These are phyloP conservation scores for Drosophila vallismaia DNA, from an alignment of 2,888 invertebrate species.

Conservation along the genomic window DNA sequence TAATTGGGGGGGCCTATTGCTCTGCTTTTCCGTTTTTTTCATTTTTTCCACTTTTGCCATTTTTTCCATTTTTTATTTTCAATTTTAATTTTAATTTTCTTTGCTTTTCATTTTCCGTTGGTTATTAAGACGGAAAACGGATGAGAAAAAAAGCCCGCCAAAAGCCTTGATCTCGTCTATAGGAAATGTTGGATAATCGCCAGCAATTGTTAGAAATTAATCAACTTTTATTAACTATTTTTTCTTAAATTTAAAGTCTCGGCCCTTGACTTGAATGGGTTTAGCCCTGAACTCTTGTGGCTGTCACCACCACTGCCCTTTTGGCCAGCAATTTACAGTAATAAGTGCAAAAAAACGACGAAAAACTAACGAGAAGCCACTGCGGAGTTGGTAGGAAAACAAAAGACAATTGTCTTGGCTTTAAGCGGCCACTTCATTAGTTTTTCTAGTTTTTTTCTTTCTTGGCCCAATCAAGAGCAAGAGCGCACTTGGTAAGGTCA, in stretches of 20 bases:
- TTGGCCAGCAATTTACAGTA: slow-evolving; percentile 41
- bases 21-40: slow-evolving; percentile 10
- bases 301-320: slow-evolving; percentile 22
- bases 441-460: not conserved
- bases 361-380: no score
- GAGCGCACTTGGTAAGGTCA: slow-evolving; percentile 20
- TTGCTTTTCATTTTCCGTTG: slow-evolving; percentile 10
- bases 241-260: not conserved
- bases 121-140: slow-evolving; percentile 19
- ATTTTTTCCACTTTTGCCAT: not conserved
- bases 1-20: slow-evolving; percentile 18
- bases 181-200: slow-evolving; percentile 26
- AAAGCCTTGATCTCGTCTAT: slow-evolving; percentile 27
- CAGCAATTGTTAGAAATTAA: not conserved
- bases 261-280: slow-evolving; percentile 31
- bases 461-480: slow-evolving; percentile 37
- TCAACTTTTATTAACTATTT: not conserved
- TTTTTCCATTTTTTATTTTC: slow-evolving; percentile 11
- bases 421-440: slow-evolving; percentile 34
- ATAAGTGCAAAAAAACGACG: slow-evolving; percentile 20
- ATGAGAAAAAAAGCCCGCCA: not conserved
- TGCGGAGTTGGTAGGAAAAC: slow-evolving; percentile 3
- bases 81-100: slow-evolving; percentile 1
- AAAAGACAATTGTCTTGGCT: slow-evolving; percentile 38
- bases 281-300: slow-evolving; percentile 55